Base-by-base conservation (phyloP, 2,888 invertebrate species). In the Lithophane socia region DNA sequence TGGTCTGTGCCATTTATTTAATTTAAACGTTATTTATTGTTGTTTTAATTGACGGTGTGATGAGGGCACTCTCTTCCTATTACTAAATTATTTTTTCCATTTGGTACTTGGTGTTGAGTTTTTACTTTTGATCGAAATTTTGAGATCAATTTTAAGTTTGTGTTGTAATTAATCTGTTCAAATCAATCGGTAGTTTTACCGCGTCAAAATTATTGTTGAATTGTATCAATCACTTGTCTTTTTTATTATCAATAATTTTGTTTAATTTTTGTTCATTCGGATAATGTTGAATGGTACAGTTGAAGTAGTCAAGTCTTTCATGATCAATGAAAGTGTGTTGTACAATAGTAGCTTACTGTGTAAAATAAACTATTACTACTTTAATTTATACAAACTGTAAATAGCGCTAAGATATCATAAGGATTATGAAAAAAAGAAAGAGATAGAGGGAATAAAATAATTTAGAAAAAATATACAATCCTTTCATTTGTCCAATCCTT, bases 311-410 rank as follows among this genome's bases (percentile, higher is more conserved):
- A 95, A 93, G 94, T 94, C 94, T 95, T 95, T 95, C 94, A 91
- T 86, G 86, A 80, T 81, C 75, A 87, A 89, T 92, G 95, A 94
- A 94, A 94, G 95, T 91, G 90, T 91, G 86, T 93, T 95, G 96
- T 96, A 96, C 96, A 96, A 96, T 96, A 94, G 93, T 95, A 95
- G 94, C 92, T 90, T 93, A 94, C 94, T 94, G 91, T 94, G 93
- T 96, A 95, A 94, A 94, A 94, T 95, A 93, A 93, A 93, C 91
- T 95, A 94, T 94, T 94, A 94, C 93, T 95, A 95, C 93, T 93
- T 94, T 96, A 95, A 96, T 95, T 96, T 96, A 96, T 96, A 95
- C 94, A 95, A 96, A 95, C 93, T 96, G 96, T 96, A 96, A 95
- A 96, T 96, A 96, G 92, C 87, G 93, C 91, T 96, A 96, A 96